A percentile compares a stretch with the other conserved stretches of the same genome.
Conservation (phyloP, 2,113 vertebrate genomes). For the Oreocharis arfaki region DNA sequence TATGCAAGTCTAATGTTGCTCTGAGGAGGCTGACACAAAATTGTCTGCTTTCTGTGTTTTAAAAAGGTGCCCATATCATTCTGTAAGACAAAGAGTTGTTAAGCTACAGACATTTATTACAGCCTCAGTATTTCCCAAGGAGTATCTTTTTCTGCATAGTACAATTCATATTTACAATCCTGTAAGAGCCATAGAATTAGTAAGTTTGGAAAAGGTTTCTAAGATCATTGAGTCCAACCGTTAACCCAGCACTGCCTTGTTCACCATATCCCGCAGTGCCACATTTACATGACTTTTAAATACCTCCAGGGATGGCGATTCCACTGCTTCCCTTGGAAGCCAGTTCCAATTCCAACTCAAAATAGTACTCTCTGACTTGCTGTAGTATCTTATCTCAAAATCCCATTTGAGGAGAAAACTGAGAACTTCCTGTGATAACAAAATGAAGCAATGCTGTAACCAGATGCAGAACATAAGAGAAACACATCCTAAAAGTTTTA, state of each 20-base stretch:
- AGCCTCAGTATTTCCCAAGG: not conserved
- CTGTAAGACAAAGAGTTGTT: not conserved
- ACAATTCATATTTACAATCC: not conserved
- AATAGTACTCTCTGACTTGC: not conserved
- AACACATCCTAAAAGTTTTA: not conserved
- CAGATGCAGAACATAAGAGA: not conserved
- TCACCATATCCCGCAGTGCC: not conserved
- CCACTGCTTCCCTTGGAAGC: not conserved
- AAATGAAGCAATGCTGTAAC: not conserved
- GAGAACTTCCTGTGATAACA: not conserved
- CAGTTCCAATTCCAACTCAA: not conserved
- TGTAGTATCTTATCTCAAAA: not conserved
- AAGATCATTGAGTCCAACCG: not conserved
- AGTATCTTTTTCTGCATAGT: not conserved
- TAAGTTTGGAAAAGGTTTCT: not conserved
- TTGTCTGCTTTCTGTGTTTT: fast-evolving
- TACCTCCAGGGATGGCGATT: not conserved
- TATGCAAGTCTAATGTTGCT: not conserved
- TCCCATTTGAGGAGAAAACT: not conserved
- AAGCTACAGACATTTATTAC: not conserved
- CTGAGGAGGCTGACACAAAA: not conserved
- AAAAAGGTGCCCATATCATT: not conserved
- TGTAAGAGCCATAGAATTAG: not conserved
- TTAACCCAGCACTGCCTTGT: not conserved
- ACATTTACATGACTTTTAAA: not conserved